Base-by-base conservation (phyloP, 1,140 invertebrate genomes). In the Pinna nobilis region DNA sequence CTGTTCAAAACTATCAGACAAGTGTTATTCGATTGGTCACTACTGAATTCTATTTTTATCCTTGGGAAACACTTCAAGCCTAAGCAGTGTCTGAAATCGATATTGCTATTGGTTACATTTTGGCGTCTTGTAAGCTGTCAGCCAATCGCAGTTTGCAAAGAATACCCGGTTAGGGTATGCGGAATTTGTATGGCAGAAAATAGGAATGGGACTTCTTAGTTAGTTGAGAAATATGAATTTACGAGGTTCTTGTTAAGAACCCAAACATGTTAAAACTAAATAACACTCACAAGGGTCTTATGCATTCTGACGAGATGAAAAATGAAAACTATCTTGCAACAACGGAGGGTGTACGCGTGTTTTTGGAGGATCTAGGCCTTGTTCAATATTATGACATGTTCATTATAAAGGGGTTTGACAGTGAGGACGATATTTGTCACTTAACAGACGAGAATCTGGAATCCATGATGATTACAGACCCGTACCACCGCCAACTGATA, bases 351-450 rank as follows among this genome's bases (percentile, higher is more conserved):
- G 30, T 59, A 18, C 15, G 20, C 18, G 18, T 25, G 30, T 88
- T 87, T 72, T 76, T 88, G 2, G 50, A 65, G 9, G 51, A 75
- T 7, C 28, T 87, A 18, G 83, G 82, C 50, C 70, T 88, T 70
- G 33, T 51, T 18, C 74, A 83, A 41, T 79, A 86, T 69, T 78
- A 74, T 41, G 79, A 85, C 18, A 84, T 84, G 66, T 87, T 88
- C 71, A 28, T 76, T 1, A 77, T 79, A 11, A 84, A 85, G 61
- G 86, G 86, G 0, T 88, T 79, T 50, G 84, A 86, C 57, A 73
- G 66, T 9, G 83, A 85, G 47, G 73, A 74, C 2, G 86, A 88
- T 61, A 61, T 88, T 39, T 50, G 60, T 11, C 30, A 81, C 44
- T 32, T 88, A 3, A 70, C 72, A 20, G 50, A 65, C 6, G 66